Evolutionary conservation across 37 sponge, comb jelly and placozoan genomes (phyloP).

Genomic region (Hexactinellida sp.): DNA sequence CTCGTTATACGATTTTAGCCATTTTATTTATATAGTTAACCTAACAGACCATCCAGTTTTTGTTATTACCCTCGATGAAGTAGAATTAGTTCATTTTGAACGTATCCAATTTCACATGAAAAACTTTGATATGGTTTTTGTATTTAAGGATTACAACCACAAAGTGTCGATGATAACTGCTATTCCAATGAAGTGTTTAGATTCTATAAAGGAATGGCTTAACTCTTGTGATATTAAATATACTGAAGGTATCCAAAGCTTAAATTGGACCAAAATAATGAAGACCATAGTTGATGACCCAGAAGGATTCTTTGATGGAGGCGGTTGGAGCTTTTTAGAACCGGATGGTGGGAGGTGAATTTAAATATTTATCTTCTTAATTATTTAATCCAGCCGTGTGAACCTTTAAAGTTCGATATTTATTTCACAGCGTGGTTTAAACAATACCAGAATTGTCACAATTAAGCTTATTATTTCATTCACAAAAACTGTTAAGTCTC

Average conservation of each 20-base stretch:
- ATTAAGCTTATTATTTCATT: too few species aligned
- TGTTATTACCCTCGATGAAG: slow-evolving; percentile 75
- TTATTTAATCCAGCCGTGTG: too few species aligned
- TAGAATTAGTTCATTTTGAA: slow-evolving; percentile 96
- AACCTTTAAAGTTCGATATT: too few species aligned
- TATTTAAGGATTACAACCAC: slow-evolving; percentile 91
- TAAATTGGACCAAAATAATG: slow-evolving; percentile 99
- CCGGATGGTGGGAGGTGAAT: slow-evolving; percentile 49
- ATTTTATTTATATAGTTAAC: too few species aligned
- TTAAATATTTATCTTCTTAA: too few species aligned
- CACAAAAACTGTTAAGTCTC: too few species aligned
- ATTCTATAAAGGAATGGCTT: slow-evolving; percentile 92
- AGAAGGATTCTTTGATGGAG: slow-evolving; percentile 82
- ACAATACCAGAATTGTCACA: too few species aligned
- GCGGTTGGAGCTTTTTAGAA: slow-evolving; percentile 95
- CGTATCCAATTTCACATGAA: slow-evolving; percentile 90
- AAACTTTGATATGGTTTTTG: slow-evolving; percentile 94
- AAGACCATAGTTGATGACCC: slow-evolving; percentile 95
- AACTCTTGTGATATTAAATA: slow-evolving; percentile 94
- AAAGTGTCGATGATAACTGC: slow-evolving; percentile 75
- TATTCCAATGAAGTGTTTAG: slow-evolving; percentile 86
- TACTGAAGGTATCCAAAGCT: slow-evolving; percentile 90
- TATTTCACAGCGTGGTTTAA: too few species aligned
- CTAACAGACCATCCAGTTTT: slow-evolving; percentile 57
- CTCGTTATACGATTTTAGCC: too few species aligned